A percentile compares a stretch with the other conserved stretches of the same genome.
Conservation (phyloP, 2,113 vertebrate species). For the Isichthys henryi region DNA sequence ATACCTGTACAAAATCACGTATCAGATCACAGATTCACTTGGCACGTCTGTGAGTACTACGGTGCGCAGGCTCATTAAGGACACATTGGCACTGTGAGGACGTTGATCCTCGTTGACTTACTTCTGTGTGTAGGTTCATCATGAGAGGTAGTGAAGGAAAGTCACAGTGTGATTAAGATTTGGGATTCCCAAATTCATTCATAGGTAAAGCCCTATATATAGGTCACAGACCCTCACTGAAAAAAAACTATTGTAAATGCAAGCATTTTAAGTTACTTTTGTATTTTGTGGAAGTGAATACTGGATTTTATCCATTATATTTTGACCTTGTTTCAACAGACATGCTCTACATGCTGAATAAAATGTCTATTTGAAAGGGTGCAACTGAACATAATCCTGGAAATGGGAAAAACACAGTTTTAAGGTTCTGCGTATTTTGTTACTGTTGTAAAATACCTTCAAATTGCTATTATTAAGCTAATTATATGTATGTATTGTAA, state of each 20-base stretch:
- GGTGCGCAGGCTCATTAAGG: conserved; percentile 94
- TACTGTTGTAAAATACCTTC: not conserved
- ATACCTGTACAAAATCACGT: conserved; percentile 94
- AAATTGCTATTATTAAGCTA: not conserved
- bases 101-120: not conserved
- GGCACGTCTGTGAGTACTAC: conserved; percentile 94
- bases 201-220: not conserved
- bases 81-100: conserved; percentile 81
- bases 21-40: conserved; percentile 88
- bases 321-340: not conserved
- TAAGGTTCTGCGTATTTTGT: not conserved
- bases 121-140: not conserved
- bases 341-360: not conserved
- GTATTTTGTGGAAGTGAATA: not conserved
- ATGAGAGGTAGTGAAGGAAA: not conserved
- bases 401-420: not conserved
- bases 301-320: not conserved
- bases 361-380: not conserved
- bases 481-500: conserved; percentile 1
- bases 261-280: not conserved
- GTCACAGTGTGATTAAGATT: not conserved
- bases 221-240: not conserved
- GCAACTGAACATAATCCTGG: not conserved
- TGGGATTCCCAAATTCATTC: not conserved
- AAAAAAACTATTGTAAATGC: conserved; percentile 1